phyloP scores from a whole-genome alignment of 2,113 vertebrate species.

The Hippocampus zosterae region DNA sequence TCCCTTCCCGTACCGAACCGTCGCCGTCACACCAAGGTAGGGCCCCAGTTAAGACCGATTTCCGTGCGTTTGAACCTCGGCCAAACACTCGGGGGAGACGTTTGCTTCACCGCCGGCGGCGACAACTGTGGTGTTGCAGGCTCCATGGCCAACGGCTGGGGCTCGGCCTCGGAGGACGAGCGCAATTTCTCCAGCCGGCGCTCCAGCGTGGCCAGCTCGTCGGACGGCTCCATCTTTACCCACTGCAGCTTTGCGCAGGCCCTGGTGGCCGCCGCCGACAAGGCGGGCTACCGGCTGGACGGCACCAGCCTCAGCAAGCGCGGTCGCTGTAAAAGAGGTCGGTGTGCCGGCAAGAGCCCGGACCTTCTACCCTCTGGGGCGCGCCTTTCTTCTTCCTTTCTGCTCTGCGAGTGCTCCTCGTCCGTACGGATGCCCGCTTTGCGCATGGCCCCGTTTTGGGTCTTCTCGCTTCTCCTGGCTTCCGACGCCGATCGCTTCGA shows the following conservation, averaged over 20 bases:
- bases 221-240: constrained; percentile 93
- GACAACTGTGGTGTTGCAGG: constrained; percentile 78
- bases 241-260: constrained; percentile 93
- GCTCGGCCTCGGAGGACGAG: constrained; percentile 95
- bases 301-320: constrained; percentile 92
- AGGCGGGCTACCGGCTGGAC: constrained; percentile 92
- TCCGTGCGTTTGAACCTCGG: no score
- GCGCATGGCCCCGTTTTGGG: constrained; percentile 48
- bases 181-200: constrained; percentile 93
- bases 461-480: constrained; percentile 13
- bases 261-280: constrained; percentile 92
- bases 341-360: constrained; percentile 24
- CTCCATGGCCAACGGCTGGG: constrained; percentile 99
- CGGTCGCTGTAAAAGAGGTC: constrained; percentile 79
- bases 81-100: no score
- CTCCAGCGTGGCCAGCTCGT: constrained; percentile 94
- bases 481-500: constrained; percentile 23
- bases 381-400: constrained; percentile 19
- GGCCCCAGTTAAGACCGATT: no score
- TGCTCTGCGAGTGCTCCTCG: constrained; percentile 34
- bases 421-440: constrained; percentile 28
- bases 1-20: no score
- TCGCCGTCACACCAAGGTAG: no score
- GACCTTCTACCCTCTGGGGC: constrained; percentile 13
- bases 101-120: no score